Base-by-base conservation (phyloP, 1,140 invertebrate genomes). In the Trachymyrmex cornetzi region DNA sequence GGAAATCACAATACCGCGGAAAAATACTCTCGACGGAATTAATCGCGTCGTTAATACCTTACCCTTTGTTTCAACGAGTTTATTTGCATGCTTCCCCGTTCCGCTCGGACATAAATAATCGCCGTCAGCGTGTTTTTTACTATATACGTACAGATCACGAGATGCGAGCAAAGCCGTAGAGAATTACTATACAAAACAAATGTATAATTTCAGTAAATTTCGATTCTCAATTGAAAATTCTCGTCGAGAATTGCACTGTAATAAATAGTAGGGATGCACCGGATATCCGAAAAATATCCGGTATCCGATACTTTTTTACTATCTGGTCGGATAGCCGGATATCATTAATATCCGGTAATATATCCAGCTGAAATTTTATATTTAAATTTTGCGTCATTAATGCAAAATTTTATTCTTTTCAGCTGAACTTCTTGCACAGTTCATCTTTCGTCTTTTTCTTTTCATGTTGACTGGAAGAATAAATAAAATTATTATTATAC, bases 61-160 rank as follows among this genome's bases (percentile, higher is more conserved):
- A 82, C 24, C 30, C 67, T 69, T 82, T 82, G 61, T 82, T 82
- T 69, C 67, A 63, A 71, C 50, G 67, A 82, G 48, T 74, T 82
- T 69, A 82, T 74, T 74, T 50, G 55, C 30, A 48, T 59, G 16
- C 53, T 55, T 59, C 11, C 53, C 48, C 27, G 24, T 50, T 22
- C 44, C 38, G 9, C 66, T 38, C 34, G 67, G 48, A 48, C 19
- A 74, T 71, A 74, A 82, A 74, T 82, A 74, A 74, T 71, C 64
- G 9, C 34, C 34, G 34, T n/a, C 16, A 7, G 27, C 38, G 44
- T 1, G 24, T 30, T 50, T 48, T 48, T 44, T 69, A 38, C 30
- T 50, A 30, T 66, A 30, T 5, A n/a, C n/a, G 12, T 48, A 7
- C 38, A 66, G 24, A 79, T 66, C 48, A 61, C 14, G 74, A 61